These are phyloP conservation scores for Akabosia matsudoensis DNA, from an alignment of 1,140 invertebrate species.

Conservation along the genomic window DNA sequence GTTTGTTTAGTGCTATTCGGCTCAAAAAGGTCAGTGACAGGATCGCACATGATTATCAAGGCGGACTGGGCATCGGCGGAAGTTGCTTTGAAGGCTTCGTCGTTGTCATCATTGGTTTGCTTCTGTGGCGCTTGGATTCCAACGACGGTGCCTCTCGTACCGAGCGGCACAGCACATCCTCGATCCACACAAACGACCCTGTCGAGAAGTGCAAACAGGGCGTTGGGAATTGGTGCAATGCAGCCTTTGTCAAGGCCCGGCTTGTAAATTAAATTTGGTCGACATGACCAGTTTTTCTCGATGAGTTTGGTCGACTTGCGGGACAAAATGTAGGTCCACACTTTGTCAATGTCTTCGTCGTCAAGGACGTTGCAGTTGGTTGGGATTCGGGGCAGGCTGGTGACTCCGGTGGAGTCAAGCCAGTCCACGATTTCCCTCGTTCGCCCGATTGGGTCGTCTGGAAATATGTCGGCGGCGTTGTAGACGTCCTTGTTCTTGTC, in stretches of 20 bases:
- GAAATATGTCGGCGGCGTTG: conserved; percentile 33
- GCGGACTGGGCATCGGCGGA: conserved; percentile 28
- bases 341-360: conserved; percentile 43
- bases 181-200: conserved; percentile 43
- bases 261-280: conserved; percentile 38
- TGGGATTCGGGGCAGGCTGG: conserved; percentile 35
- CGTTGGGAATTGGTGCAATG: conserved; percentile 30
- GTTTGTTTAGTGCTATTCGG: background rate
- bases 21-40: conserved; percentile 36
- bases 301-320: background rate
- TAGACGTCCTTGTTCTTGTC: conserved; percentile 25
- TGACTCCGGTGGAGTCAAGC: conserved; percentile 35
- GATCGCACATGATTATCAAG: conserved; percentile 38
- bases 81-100: conserved; percentile 40
- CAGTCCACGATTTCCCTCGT: conserved; percentile 38
- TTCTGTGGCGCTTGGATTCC: conserved; percentile 37
- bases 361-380: conserved; percentile 41
- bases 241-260: conserved; percentile 40
- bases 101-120: conserved; percentile 7
- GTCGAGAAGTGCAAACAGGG: conserved; percentile 34
- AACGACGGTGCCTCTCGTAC: conserved; percentile 39
- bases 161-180: conserved; percentile 31
- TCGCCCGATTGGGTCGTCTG: conserved; percentile 27
- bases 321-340: conserved; percentile 34
- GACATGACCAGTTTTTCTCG: background rate